A percentile compares a stretch with the other conserved stretches of the same genome.
Evolutionary conservation across 2,797 vertebrate species (phyloP).

Genomic region (Zalophus californianus): DNA sequence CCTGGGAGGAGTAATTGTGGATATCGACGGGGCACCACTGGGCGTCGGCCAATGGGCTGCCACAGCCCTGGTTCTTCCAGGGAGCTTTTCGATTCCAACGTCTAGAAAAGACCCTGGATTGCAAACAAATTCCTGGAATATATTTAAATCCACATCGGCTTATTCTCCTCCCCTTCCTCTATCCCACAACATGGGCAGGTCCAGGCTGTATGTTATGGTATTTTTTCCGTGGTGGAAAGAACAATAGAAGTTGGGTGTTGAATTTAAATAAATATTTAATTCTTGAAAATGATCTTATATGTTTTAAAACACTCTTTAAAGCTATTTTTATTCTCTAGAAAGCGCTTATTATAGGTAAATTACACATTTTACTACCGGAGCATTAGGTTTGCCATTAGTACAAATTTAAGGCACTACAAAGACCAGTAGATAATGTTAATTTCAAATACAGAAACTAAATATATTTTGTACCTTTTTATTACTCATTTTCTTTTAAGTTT

Average conservation of each 20-base stretch:
- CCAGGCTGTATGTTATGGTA: constrained; percentile 10
- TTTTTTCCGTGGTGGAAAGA: constrained; percentile 62
- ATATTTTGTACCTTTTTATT: constrained; percentile 88
- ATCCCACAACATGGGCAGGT: neutral
- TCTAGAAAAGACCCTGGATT: constrained; percentile 50
- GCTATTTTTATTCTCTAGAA: constrained; percentile 85
- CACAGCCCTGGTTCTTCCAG: constrained; percentile 12
- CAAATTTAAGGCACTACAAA: constrained; percentile 87
- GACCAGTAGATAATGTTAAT: constrained; percentile 88
- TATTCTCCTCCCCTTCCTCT: neutral
- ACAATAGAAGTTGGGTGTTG: constrained; percentile 81
- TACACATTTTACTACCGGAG: constrained; percentile 85
- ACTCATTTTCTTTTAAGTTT: constrained; percentile 88
- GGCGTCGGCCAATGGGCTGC: neutral
- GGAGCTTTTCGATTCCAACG: constrained; percentile 52
- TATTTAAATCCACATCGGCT: constrained; percentile 38
- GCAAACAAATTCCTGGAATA: constrained; percentile 35
- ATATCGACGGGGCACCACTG: constrained; percentile 20
- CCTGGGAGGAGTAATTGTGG: constrained; percentile 66
- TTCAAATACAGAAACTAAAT: constrained; percentile 88
- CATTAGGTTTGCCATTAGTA: constrained; percentile 85
- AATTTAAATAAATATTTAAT: constrained; percentile 86
- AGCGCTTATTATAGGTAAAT: constrained; percentile 87
- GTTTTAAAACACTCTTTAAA: constrained; percentile 86
- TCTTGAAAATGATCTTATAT: constrained; percentile 82